Percentiles rank a stretch among this genome's conserved stretches.
Conservation (phyloP, 2,888 invertebrate genomes). For the Volucella inanis region DNA sequence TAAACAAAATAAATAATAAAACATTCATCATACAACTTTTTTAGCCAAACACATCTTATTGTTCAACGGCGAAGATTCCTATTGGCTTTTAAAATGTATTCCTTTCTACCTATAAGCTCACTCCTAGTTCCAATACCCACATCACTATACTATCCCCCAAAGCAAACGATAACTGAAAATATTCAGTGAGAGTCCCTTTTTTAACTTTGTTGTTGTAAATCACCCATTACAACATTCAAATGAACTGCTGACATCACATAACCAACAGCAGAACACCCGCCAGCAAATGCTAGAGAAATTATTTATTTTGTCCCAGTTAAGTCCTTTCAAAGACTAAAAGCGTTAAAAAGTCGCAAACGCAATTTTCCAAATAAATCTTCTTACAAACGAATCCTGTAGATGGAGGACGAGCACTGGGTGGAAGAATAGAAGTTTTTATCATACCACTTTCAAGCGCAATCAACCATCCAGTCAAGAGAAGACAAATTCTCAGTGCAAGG, state of each 20-base stretch:
- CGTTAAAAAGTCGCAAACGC: slow-evolving; percentile 72
- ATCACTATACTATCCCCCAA: too few relatives aligned
- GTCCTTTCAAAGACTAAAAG: slow-evolving; percentile 62
- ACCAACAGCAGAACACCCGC: slow-evolving; percentile 11
- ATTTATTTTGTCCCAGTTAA: slow-evolving; percentile 74
- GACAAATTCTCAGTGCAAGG: slow-evolving; percentile 60
- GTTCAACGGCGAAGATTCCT: too few relatives aligned
- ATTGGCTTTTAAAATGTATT: too few relatives aligned
- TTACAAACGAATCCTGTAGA: slow-evolving; percentile 39
- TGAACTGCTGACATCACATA: slow-evolving; percentile 41
- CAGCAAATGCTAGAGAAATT: slow-evolving; percentile 54
- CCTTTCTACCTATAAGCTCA: too few relatives aligned
- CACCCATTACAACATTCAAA: slow-evolving; percentile 46
- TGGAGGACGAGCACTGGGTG: neutral
- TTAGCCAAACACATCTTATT: too few relatives aligned
- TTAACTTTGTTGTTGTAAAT: slow-evolving; percentile 33
- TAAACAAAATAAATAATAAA: too few relatives aligned
- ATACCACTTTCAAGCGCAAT: slow-evolving; percentile 31
- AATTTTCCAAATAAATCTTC: slow-evolving; percentile 75
- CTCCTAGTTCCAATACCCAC: too few relatives aligned
- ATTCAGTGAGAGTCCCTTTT: slow-evolving; percentile 4
- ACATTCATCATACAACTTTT: too few relatives aligned
- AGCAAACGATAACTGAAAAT: neutral
- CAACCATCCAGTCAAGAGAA: slow-evolving; percentile 54
- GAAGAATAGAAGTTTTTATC: neutral